Conservation (phyloP, 2,888 invertebrate species). For the Lepidochrysops patricia region DNA sequence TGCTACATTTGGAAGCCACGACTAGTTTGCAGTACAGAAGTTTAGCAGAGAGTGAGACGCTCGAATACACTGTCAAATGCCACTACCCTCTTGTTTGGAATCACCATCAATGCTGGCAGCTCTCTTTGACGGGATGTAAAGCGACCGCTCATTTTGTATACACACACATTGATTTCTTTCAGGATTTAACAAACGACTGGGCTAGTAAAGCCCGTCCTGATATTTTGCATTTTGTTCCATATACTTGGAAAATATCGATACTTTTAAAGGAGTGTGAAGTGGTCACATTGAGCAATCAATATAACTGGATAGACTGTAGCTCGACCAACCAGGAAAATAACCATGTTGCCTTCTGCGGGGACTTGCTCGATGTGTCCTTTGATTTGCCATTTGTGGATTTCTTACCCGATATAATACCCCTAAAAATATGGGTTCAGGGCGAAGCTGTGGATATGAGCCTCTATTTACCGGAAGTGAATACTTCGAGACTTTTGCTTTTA, state of each 20-base stretch:
- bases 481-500: conserved; percentile 86
- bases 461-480: conserved; percentile 93
- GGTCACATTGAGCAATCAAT: conserved; percentile 93
- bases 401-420: conserved; percentile 89
- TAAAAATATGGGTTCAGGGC: conserved; percentile 96
- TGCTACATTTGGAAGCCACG: conserved; percentile 95
- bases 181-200: conserved; percentile 98
- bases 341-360: conserved; percentile 95
- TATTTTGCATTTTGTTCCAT: conserved; percentile 95
- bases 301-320: conserved; percentile 99
- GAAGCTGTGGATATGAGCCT: conserved; percentile 93
- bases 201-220: conserved; percentile 94
- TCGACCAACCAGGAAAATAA: conserved; percentile 96
- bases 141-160: conserved; percentile 94
- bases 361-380: conserved; percentile 93
- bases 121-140: conserved; percentile 94
- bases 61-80: conserved; percentile 91
- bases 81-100: conserved; percentile 97
- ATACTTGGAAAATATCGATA: conserved; percentile 94
- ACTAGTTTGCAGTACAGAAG: conserved; percentile 96
- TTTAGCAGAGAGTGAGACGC: conserved; percentile 93
- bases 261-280: conserved; percentile 96
- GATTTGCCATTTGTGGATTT: conserved; percentile 96
- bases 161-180: conserved; percentile 96
- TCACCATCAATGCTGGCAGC: conserved; percentile 95